phyloP scores from a whole-genome alignment of 1,140 invertebrate genomes.

The Listronotus oregonensis region DNA sequence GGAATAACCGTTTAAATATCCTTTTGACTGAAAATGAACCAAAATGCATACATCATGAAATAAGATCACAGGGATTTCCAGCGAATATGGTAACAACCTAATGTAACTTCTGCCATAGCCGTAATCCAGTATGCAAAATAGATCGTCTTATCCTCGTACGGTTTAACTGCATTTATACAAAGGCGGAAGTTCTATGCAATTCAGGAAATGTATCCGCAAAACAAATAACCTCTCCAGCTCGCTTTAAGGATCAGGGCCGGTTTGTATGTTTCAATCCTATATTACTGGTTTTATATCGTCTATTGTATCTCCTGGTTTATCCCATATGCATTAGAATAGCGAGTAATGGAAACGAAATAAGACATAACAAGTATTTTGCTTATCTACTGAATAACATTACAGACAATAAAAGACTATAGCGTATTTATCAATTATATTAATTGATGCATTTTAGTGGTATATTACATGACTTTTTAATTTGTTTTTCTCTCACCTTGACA shows the following conservation, averaged over 20 bases:
- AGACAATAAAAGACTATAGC: too few relatives aligned
- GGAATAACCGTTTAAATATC: too few relatives aligned
- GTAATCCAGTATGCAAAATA: constrained; percentile 20
- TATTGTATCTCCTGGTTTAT: constrained; percentile 22
- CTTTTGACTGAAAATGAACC: neutral
- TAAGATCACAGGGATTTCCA: constrained; percentile 13
- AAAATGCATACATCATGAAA: constrained; percentile 7
- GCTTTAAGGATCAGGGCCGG: constrained; percentile 22
- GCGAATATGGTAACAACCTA: constrained; percentile 15
- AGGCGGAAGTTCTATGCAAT: constrained; percentile 25
- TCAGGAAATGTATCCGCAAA: constrained; percentile 27
- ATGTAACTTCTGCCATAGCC: constrained; percentile 14
- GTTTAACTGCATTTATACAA: constrained; percentile 24
- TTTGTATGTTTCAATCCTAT: constrained; percentile 20
- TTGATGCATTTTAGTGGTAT: too few relatives aligned
- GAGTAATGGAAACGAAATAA: too few relatives aligned
- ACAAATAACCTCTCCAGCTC: constrained; percentile 21
- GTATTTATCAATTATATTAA: too few relatives aligned
- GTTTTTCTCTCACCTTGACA: too few relatives aligned
- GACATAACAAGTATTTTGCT: too few relatives aligned
- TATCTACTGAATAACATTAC: too few relatives aligned
- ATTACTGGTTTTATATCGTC: constrained; percentile 14
- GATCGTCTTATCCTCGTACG: constrained; percentile 21
- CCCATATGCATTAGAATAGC: constrained; percentile 15
- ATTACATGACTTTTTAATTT: too few relatives aligned